Evolutionary conservation across 2,888 invertebrate species (phyloP), one percentile per base, ranked within the genome.

Genomic region (Tachina grossa): DNA sequence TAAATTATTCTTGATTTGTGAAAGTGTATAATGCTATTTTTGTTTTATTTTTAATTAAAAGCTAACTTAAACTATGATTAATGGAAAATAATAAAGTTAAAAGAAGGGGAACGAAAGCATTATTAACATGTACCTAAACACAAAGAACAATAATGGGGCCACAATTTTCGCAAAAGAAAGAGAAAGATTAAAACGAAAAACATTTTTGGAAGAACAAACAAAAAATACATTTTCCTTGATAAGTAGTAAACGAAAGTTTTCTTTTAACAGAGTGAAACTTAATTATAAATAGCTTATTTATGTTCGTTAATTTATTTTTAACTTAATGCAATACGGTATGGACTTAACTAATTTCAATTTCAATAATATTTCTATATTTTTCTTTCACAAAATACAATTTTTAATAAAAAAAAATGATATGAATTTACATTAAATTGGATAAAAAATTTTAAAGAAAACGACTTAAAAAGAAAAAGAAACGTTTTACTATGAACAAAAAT

Each of bases 1-100:
- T 88, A 85, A 85, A 83, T 78, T 85, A 81, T 82, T 81, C 80
- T 83, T 86, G 66, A 61, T 69, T 85, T 83, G 66, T 77, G 83
- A 78, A 83, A 83, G 66, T 72, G 77, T 83, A 66, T 83, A 83
- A 83, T 83, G 77, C 66, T 78, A 72, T 53, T 82, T 80, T 81
- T 65, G 43, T 65, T 51, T 53, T 85, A 85, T 83, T 86, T 80
- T 63, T 74, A 81, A 78, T 79, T 87, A 78, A 87, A 80, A 80
- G 80, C 75, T 68, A 83, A 83, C 85, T 83, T 79, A 83, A 85
- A 72, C 71, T 83, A 82, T 47, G 51, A 75, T 83, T 75, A 69
- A 79, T 63, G 80, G 63, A 68, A 79, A 81, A 31, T 57, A 53
- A 66, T n/a, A 47, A 19, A 31, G 53, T 72, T 49, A 22, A 43